Evolutionary conservation across 1,140 invertebrate species (phyloP), one percentile per base, ranked within the genome.

Genomic region (Drosophila grimshawi): DNA sequence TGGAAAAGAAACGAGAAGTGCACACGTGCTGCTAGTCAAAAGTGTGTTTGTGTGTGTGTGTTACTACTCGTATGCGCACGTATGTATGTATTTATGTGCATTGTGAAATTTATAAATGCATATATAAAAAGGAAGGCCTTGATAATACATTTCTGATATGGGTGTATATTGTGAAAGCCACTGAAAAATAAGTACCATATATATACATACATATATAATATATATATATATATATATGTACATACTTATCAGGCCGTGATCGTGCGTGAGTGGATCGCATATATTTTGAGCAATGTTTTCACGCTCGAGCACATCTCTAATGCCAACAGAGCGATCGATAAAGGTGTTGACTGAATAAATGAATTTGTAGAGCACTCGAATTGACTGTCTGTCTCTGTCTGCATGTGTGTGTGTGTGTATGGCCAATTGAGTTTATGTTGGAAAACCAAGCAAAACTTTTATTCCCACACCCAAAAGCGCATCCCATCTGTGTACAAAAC

Each of bases 371-470:
- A 67, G 77, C 65, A 71, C 53, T 57, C 53, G 33, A 70, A 48
- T 30, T 48, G 61, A 48, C 32, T 59, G 39, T 41, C 29, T 46
- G 56, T 32, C 4, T n/a, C 39, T 41, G n/a, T 19, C 19, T 19
- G 19, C 1, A 19, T 48, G 45, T 43, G 41, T 43, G 3, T 43
- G 3, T 43, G 19, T 19, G 27, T 66, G 41, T 52, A 39, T 74
- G 60, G 55, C 48, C 35, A 74, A 75, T 77, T 56, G 70, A 69
- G 74, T 80, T 88, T 82, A 64, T 82, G 79, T 82, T 76, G 39
- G 8, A 41, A 82, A 76, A 82, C 57, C 48, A 19, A 19, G 19
- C 19, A 19, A 19, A 46, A 49, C 51, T 71, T 69, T 60, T 48
- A 32, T 68, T 63, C 48, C 33, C 39, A 61, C 39, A 43, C 33